A percentile compares a stretch with the other conserved stretches of the same genome.
Evolutionary conservation across 2,113 vertebrate genomes (phyloP).

Genomic region (Synchiropus splendidus): DNA sequence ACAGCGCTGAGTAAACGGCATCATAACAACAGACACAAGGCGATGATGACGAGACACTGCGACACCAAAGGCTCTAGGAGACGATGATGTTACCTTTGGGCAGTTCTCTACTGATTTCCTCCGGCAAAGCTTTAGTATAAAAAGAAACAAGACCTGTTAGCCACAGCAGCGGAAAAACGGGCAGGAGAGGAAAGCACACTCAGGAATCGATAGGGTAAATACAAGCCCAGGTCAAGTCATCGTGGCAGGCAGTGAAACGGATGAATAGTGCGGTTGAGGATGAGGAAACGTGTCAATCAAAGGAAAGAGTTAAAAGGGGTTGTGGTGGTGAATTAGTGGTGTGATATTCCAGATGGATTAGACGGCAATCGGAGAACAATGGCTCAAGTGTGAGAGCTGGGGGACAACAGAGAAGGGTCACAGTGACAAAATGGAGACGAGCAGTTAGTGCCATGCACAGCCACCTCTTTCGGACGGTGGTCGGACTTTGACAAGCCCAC

Average conservation of each 20-base stretch:
- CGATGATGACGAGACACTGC: conserved; percentile 10
- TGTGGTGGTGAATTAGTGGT: conserved; percentile 10
- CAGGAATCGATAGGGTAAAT: conserved; percentile 15
- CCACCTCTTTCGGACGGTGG: conserved; percentile 5
- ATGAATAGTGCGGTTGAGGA: too few relatives aligned
- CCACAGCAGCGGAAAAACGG: conserved; percentile 36
- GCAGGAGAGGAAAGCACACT: conserved; percentile 3
- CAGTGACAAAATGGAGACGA: conserved; percentile 18
- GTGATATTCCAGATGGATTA: conserved; percentile 24
- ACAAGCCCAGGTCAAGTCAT: conserved; percentile 17
- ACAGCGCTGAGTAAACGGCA: not conserved
- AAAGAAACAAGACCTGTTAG: conserved; percentile 64
- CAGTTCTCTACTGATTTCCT: conserved; percentile 71
- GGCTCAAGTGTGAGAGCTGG: conserved; percentile 23
- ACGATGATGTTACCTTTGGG: conserved; percentile 59
- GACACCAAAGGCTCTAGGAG: conserved; percentile 30
- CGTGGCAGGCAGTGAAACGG: too few relatives aligned
- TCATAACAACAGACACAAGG: conserved; percentile 16
- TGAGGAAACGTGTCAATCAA: too few relatives aligned
- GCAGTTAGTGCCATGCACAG: conserved; percentile 34
- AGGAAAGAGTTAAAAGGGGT: not conserved
- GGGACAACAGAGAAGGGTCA: conserved; percentile 17
- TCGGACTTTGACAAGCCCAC: not conserved
- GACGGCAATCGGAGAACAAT: conserved; percentile 31
- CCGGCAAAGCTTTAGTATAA: conserved; percentile 69